phyloP scores from a whole-genome alignment of 2,797 vertebrate genomes.

The Periparus ater region DNA sequence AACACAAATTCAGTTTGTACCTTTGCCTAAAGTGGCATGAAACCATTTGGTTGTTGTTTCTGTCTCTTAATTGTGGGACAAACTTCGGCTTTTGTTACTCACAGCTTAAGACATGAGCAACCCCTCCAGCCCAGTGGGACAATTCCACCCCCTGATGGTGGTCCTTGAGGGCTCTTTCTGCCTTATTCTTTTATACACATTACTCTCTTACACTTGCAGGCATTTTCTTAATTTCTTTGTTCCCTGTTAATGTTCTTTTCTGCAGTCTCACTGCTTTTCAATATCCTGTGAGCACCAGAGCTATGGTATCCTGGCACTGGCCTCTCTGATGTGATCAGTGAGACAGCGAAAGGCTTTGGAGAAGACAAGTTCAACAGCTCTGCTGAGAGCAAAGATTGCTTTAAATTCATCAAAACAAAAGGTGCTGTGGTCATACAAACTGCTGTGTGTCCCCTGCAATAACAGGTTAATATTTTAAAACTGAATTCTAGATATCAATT shows the following conservation, averaged over 20 bases:
- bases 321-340: background rate
- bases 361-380: background rate
- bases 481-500: background rate
- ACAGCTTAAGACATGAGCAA: background rate
- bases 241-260: background rate
- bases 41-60: background rate
- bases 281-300: background rate
- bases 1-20: background rate
- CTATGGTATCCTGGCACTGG: fast-evolving
- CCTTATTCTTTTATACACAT: background rate
- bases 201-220: background rate
- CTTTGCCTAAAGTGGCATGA: background rate
- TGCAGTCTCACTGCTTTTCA: background rate
- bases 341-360: background rate
- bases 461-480: background rate
- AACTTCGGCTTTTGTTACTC: background rate
- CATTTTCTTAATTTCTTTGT: background rate
- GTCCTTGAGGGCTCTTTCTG: background rate
- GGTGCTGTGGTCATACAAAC: background rate
- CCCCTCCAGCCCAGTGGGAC: background rate
- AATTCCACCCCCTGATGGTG: background rate
- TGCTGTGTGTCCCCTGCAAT: background rate
- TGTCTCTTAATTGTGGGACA: background rate
- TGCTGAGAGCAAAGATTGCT: background rate
- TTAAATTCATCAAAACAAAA: background rate